Evolutionary conservation across 2,797 vertebrate species (phyloP).

Genomic region (Callimico goeldii): DNA sequence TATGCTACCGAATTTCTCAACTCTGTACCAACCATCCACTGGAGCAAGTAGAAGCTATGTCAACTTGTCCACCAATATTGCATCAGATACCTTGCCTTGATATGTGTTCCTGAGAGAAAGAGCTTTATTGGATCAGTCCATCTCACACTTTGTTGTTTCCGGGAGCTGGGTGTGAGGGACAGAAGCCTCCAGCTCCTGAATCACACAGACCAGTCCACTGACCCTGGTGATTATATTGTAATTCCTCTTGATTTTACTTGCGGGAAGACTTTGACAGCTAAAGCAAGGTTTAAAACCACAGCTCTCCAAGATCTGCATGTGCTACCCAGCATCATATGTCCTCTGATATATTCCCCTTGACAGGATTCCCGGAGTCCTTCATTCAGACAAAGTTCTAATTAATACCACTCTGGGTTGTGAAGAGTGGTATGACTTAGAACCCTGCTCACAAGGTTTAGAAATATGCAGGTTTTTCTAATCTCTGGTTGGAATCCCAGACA

Average conservation of each 20-base stretch:
- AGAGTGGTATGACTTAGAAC: background rate
- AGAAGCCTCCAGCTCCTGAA: background rate
- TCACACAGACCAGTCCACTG: background rate
- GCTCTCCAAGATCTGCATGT: background rate
- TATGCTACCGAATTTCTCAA: background rate
- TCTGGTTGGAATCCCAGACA: background rate
- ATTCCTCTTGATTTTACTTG: background rate
- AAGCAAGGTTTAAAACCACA: background rate
- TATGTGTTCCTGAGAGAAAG: background rate
- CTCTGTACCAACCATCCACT: background rate
- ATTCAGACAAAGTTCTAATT: background rate
- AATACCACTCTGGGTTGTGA: background rate
- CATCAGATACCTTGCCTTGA: background rate
- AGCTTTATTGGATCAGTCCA: background rate
- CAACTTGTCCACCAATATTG: rapidly evolving
- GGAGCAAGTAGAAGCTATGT: background rate
- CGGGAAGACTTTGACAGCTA: background rate
- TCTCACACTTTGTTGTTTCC: background rate
- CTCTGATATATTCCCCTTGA: background rate
- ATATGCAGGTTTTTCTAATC: background rate
- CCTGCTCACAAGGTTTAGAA: background rate
- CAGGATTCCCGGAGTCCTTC: background rate
- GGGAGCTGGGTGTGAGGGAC: background rate
- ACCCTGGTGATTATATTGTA: background rate
- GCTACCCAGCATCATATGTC: background rate